Evolutionary conservation across 2,113 vertebrate species (phyloP).

Genomic region (Cavia aperea): DNA sequence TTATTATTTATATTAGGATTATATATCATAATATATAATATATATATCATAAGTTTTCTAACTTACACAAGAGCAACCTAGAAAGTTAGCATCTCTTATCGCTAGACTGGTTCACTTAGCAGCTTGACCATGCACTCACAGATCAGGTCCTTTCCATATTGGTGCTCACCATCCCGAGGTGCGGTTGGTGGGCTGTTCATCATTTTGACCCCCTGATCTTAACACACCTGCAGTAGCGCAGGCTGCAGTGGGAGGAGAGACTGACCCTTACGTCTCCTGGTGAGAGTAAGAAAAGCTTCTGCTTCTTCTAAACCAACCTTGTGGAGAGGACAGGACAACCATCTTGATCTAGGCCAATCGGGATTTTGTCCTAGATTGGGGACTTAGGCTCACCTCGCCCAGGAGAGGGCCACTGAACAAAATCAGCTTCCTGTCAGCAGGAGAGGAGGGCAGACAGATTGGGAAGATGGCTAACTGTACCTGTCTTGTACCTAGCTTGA

Average conservation of each 20-base stretch:
- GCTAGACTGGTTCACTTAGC: neutral
- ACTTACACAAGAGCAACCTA: neutral
- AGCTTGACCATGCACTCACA: neutral
- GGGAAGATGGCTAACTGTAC: neutral
- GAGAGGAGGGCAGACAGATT: neutral
- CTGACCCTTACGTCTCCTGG: neutral
- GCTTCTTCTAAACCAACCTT: neutral
- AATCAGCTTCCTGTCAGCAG: neutral
- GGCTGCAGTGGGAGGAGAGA: neutral
- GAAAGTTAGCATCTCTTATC: neutral
- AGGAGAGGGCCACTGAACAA: neutral
- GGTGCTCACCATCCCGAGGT: neutral
- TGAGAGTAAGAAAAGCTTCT: neutral
- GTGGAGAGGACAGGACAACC: neutral
- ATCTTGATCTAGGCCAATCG: neutral
- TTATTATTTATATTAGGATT: neutral
- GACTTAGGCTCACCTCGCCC: neutral
- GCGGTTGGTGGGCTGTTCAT: neutral
- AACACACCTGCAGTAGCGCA: neutral
- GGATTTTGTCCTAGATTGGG: neutral
- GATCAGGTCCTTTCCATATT: neutral
- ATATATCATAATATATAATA: neutral
- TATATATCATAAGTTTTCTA: neutral
- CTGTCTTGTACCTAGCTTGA: neutral
- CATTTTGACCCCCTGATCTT: neutral